Evolutionary conservation across 2,113 vertebrate genomes (phyloP).

Genomic region (Microcebus ravelobensis): DNA sequence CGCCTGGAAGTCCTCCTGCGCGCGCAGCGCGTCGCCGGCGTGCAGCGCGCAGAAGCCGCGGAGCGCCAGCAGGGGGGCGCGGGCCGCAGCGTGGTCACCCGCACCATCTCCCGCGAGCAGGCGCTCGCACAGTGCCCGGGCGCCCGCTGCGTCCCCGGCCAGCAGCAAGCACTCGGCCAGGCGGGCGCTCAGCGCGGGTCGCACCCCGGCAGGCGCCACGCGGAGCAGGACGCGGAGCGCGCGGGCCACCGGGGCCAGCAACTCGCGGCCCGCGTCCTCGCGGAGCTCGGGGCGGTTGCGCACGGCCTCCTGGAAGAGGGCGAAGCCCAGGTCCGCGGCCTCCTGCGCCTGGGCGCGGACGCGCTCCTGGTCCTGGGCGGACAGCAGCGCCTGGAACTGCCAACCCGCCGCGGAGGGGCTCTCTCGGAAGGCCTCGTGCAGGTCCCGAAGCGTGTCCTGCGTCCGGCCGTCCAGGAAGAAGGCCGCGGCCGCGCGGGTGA

Average conservation of each 20-base stretch:
- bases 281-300: slow-evolving; percentile 88
- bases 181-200: slow-evolving; percentile 87
- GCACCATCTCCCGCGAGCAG: slow-evolving; percentile 88
- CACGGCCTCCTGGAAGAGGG: slow-evolving; percentile 88
- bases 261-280: slow-evolving; percentile 85
- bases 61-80: slow-evolving; percentile 91
- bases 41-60: slow-evolving; percentile 93
- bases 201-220: slow-evolving; percentile 85
- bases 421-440: slow-evolving; percentile 88
- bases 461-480: slow-evolving; percentile 85
- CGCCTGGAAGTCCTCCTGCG: slow-evolving; percentile 93
- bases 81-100: slow-evolving; percentile 75
- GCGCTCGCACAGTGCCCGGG: slow-evolving; percentile 89
- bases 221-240: slow-evolving; percentile 90
- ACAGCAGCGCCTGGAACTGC: slow-evolving; percentile 87
- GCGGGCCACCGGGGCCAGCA: slow-evolving; percentile 87
- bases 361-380: slow-evolving; percentile 64
- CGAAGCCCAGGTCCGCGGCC: slow-evolving; percentile 86
- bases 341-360: slow-evolving; percentile 77
- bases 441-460: slow-evolving; percentile 86
- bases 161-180: slow-evolving; percentile 94
- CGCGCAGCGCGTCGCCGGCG: slow-evolving; percentile 82
- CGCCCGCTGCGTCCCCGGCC: slow-evolving; percentile 85
- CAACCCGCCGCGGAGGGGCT: slow-evolving; percentile 84
- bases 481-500: slow-evolving; percentile 87